Conservation (phyloP, 2,888 invertebrate genomes). For the Caenorhabditis uteleia region DNA sequence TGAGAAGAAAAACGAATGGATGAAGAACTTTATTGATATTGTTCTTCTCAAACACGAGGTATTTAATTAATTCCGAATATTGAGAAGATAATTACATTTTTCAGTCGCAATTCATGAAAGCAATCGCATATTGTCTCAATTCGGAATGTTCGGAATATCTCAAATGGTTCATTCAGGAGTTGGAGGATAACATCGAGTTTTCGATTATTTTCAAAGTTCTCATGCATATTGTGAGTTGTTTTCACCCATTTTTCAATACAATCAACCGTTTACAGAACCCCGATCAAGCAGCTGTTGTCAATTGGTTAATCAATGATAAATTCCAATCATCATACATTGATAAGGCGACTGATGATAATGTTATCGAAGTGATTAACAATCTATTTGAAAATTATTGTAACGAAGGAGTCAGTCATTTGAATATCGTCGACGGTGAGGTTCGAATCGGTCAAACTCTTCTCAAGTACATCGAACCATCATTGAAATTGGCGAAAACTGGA, state of each 20-base stretch:
- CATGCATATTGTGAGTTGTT: not conserved
- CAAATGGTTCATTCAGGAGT: conserved; percentile 12
- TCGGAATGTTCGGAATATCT: conserved; percentile 3
- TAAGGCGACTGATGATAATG: not conserved
- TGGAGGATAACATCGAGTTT: conserved; percentile 9
- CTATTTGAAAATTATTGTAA: conserved; percentile 3
- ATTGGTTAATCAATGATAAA: conserved; percentile 24
- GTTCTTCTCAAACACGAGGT: conserved; percentile 14
- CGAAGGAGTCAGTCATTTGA: not conserved
- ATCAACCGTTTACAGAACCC: conserved; percentile 1
- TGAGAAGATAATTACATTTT: not conserved
- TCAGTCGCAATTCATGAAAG: not conserved
- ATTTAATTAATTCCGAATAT: not conserved
- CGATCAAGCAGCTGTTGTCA: conserved; percentile 15
- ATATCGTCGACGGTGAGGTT: too few species aligned
- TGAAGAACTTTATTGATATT: conserved; percentile 4
- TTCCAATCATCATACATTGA: conserved; percentile 5
- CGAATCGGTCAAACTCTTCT: too few species aligned
- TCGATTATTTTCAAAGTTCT: conserved; percentile 1
- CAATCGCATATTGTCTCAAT: conserved; percentile 18
- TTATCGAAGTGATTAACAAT: too few species aligned
- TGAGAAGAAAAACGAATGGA: conserved; percentile 14
- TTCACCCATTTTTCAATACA: not conserved
- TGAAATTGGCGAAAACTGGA: too few species aligned
- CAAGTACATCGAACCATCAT: too few species aligned